Evolutionary conservation across 2,797 vertebrate species (phyloP), one percentile per base, ranked within the genome.

Genomic region (Anguilla megastoma): DNA sequence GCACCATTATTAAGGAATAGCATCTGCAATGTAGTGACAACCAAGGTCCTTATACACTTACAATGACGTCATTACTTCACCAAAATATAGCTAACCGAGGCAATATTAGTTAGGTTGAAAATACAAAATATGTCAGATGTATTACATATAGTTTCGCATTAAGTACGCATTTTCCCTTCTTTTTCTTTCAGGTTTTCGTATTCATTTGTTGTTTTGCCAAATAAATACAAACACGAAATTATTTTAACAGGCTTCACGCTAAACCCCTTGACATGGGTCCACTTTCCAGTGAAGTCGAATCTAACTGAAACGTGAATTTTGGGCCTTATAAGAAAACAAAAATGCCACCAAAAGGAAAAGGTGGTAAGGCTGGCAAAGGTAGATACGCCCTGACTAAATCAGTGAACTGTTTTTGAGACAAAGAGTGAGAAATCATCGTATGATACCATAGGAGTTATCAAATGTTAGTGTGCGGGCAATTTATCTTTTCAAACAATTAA

Each of bases 291-390:
- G 56, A 76, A 66, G 41, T 74, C 69, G 69, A 74, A 33, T 45
- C 0, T 10, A 41, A 41, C 33, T 45, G 16, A 21, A 79, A 18
- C 74, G 36, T 16, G 5, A 8, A 48, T 10, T n/a, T 21, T 50
- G 2, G 27, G 74, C 36, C 7, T 21, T 41, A 16, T 1, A 21
- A 21, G 74, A 79, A 14, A 50, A 24, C 18, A n/a, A 50, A 89
- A 89, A 97, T 97, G 96, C 95, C 96, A 87, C 96, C 96, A 2
- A 96, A 97, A 56, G 96, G 95, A 63, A 97, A 97, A 87, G 95
- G 94, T 92, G 95, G 94, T 2, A 97, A 97, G 69, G 94, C 92
- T 10, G 94, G 91, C 8, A 96, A 97, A 95, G 96, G 96, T 97
- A 88, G 90, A 93, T 27, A 21, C 1, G 2, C 21, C 30, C 5